phyloP scores from a whole-genome alignment of 2,888 invertebrate species.

The Exephanes ischioxanthus region DNA sequence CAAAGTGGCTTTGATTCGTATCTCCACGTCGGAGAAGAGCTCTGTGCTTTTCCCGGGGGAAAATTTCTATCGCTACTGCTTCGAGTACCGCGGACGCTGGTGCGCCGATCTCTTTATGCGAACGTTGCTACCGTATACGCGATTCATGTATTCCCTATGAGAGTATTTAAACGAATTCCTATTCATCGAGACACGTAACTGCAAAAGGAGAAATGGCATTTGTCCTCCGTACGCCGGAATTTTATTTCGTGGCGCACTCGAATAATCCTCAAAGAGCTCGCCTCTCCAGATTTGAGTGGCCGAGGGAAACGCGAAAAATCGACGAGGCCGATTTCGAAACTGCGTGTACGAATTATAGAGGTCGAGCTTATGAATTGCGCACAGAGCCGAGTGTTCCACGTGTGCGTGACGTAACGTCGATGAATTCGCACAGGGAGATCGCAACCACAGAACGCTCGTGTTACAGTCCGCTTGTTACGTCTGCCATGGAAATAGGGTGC shows the following conservation, averaged over 20 bases:
- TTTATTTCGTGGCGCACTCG: background rate
- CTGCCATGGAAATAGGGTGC: constrained; percentile 39
- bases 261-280: background rate
- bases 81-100: background rate
- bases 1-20: constrained; percentile 37
- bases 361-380: background rate
- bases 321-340: background rate
- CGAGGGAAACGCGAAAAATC: background rate
- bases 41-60: background rate
- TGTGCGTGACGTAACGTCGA: constrained; percentile 41
- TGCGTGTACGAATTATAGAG: background rate
- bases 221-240: background rate
- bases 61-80: constrained; percentile 26
- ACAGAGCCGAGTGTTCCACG: constrained; percentile 21
- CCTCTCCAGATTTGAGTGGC: background rate
- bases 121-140: background rate
- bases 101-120: constrained; percentile 3
- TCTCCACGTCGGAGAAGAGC: constrained; percentile 13
- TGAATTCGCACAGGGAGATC: constrained; percentile 63
- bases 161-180: background rate
- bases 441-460: constrained; percentile 62
- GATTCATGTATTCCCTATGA: background rate
- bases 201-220: background rate
- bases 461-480: constrained; percentile 71
- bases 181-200: background rate